Base-by-base conservation (phyloP, 1,140 invertebrate species). In the Aricia agestis region DNA sequence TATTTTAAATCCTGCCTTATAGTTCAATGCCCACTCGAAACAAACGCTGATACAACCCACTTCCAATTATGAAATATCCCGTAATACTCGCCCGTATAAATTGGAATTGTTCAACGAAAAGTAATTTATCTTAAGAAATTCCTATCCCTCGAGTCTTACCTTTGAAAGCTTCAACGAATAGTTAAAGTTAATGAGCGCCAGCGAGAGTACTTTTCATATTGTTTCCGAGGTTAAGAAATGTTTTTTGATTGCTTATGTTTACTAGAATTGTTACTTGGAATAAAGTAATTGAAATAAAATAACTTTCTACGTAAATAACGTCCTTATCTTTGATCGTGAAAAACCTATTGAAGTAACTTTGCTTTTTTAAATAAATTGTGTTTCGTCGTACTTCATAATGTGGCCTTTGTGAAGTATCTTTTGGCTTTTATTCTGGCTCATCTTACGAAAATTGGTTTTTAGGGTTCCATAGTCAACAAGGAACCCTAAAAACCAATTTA, bases 191-290 rank as follows among this genome's bases (percentile, higher is more conserved):
- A 63, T 19, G 59, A 63, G 9, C 18, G 10, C 18, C 18, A 2
- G 19, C 10, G 2, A 18, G 59, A 25, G 59, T 17, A 19, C 59
- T 63, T 19, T 52, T 52, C 45, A 52, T 52, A 52, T 5, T 63
- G 3, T 63, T 63, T 18, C 19, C 10, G 59, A 63, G 59, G 59
- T 11, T 19, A 19, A 19, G 59, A 19, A 63, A 63, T 2, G 59
- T 6, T 25, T 63, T 25, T 63, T 59, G 58, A 11, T 63, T 63
- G 18, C 45, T 52, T 52, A 52, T 63, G 59, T 63, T 63, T 63
- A 63, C 7, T 11, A 63, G 19, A 63, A 63, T 63, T 63, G 59
- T 25, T 63, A 19, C 59, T 25, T 6, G 9, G 59, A 63, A 63
- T 52, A 52, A 52, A 52, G 45, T 15, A 25, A 18, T 63, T 7